Conservation (phyloP, 2,888 invertebrate species). For the Endomychus coccineus region DNA sequence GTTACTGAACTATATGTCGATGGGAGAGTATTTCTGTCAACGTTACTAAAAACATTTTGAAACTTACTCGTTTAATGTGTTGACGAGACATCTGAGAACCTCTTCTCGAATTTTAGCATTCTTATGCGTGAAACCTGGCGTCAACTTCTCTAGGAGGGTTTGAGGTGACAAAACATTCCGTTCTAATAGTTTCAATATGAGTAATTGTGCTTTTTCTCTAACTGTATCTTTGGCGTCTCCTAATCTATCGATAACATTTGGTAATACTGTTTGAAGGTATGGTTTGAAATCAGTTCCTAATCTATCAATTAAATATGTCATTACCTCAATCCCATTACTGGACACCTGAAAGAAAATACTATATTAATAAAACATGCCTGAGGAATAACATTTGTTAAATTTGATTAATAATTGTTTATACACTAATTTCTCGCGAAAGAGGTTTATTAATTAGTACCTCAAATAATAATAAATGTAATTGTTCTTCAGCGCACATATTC, state of each 20-base stretch:
- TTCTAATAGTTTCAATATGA: constrained; percentile 66
- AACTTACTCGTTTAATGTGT: constrained; percentile 74
- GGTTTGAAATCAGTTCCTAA: constrained; percentile 83
- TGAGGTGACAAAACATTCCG: constrained; percentile 62
- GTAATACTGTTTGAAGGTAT: constrained; percentile 75
- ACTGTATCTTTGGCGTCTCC: constrained; percentile 45
- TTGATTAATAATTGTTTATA: too few relatives aligned
- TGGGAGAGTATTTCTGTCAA: too few relatives aligned
- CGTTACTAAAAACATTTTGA: too few relatives aligned
- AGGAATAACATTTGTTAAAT: too few relatives aligned
- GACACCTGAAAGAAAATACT: constrained; percentile 61
- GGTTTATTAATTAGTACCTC: too few relatives aligned
- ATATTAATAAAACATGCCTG: neutral
- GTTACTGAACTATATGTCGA: too few relatives aligned
- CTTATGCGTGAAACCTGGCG: constrained; percentile 70
- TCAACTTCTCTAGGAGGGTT: constrained; percentile 64
- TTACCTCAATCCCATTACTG: constrained; percentile 82
- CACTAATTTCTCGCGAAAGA: too few relatives aligned
- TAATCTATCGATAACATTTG: constrained; percentile 74
- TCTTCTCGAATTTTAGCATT: constrained; percentile 90
- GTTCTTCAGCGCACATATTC: too few relatives aligned
- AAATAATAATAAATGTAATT: too few relatives aligned
- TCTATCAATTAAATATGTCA: constrained; percentile 77
- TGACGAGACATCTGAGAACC: constrained; percentile 72
- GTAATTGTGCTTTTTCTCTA: constrained; percentile 65